Conservation (phyloP, 1,140 invertebrate species). For the Dolichoris vasculosae region DNA sequence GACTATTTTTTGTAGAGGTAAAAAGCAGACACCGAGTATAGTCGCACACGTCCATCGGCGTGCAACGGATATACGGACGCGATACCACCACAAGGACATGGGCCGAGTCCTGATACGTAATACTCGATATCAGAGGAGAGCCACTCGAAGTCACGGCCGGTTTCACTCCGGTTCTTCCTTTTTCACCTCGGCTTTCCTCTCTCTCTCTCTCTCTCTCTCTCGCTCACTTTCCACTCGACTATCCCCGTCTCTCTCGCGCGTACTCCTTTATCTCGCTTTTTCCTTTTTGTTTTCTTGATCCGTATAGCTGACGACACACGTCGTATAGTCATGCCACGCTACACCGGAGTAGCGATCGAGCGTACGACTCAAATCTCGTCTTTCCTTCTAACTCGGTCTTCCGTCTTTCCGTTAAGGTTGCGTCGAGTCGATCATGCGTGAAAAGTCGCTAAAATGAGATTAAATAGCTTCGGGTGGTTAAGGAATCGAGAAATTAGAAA, state of each 20-base stretch:
- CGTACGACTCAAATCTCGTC: slow-evolving; percentile 42
- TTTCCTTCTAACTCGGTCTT: background rate
- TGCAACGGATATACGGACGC: background rate
- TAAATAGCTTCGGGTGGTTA: slow-evolving; percentile 8
- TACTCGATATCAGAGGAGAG: slow-evolving; percentile 56
- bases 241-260: background rate
- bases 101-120: slow-evolving; percentile 54
- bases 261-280: slow-evolving; percentile 4
- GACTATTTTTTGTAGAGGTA: background rate
- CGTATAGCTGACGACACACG: slow-evolving; percentile 4
- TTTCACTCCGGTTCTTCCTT: slow-evolving; percentile 44
- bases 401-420: background rate
- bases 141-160: slow-evolving; percentile 54
- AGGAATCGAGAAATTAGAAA: background rate
- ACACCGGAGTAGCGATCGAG: slow-evolving; percentile 38
- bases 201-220: background rate
- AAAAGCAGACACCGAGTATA: slow-evolving; percentile 27
- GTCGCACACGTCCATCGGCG: background rate
- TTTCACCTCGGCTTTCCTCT: background rate
- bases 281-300: background rate
- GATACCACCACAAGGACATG: background rate
- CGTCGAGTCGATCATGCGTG: slow-evolving; percentile 23
- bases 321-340: slow-evolving; percentile 19
- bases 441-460: slow-evolving; percentile 32
- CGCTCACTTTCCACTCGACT: slow-evolving; percentile 20